phyloP scores from a whole-genome alignment of 1,140 invertebrate genomes.

The Papilio dardanus region DNA sequence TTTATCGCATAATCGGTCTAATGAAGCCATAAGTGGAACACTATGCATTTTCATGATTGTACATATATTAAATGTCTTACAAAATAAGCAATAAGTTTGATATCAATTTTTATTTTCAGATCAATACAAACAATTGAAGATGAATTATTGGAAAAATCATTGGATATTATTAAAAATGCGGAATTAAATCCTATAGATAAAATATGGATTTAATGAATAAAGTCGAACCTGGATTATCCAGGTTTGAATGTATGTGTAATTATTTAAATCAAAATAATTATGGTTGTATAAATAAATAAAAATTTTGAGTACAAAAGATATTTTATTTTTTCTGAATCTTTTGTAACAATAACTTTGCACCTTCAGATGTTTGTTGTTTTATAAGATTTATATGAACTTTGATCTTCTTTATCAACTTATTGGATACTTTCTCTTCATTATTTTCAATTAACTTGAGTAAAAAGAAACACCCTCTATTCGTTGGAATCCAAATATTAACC shows the following conservation, averaged over 20 bases:
- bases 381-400: conserved; percentile 58
- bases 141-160: conserved; percentile 72
- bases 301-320: conserved; percentile 34
- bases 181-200: conserved; percentile 63
- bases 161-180: conserved; percentile 69
- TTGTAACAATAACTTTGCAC: conserved; percentile 74
- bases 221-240: background rate
- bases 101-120: conserved; percentile 49
- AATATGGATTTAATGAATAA: conserved; percentile 59
- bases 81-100: background rate
- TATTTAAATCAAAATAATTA: background rate
- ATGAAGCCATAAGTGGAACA: no score
- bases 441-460: conserved; percentile 76
- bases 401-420: conserved; percentile 61
- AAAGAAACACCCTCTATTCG: conserved; percentile 80
- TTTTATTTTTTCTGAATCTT: conserved; percentile 65
- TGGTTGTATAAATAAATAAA: conserved; percentile 32
- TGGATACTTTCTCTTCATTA: conserved; percentile 59
- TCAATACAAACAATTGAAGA: conserved; percentile 80
- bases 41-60: no score
- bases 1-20: no score
- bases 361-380: conserved; percentile 70
- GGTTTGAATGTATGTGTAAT: no score
- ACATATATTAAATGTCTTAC: no score
- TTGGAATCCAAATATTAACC: conserved; percentile 72